Percentiles rank a stretch among this genome's conserved stretches.
phyloP scores from a whole-genome alignment of 2,113 vertebrate species.

The Halichoerus grypus region DNA sequence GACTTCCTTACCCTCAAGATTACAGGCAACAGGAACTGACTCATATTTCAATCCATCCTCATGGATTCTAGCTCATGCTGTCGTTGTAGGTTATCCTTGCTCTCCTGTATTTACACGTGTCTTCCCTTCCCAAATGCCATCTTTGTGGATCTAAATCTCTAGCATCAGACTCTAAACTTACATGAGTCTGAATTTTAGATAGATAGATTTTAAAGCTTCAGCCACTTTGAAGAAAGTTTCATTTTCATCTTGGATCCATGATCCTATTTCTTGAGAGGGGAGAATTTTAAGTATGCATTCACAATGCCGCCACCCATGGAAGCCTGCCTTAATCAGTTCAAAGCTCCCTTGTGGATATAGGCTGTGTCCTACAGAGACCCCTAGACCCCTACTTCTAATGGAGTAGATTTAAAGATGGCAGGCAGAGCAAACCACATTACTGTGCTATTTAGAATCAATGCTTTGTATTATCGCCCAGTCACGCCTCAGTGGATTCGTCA shows the following conservation, averaged over 20 bases:
- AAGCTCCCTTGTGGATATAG: not conserved
- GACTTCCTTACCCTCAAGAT: not conserved
- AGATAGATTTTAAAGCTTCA: not conserved
- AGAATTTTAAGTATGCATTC: not conserved
- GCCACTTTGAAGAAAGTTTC: not conserved
- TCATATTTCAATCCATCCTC: not conserved
- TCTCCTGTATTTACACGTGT: fast-evolving
- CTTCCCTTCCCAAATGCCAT: not conserved
- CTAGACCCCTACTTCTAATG: not conserved
- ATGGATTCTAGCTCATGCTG: not conserved
- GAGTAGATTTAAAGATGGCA: not conserved
- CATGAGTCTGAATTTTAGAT: not conserved
- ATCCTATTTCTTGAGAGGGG: not conserved
- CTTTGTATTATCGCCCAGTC: not conserved
- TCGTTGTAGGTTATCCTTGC: not conserved
- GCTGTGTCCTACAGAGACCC: not conserved
- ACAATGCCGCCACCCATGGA: not conserved
- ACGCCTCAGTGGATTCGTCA: not conserved
- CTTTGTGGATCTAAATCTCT: not conserved
- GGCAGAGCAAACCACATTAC: not conserved
- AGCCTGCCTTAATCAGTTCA: not conserved
- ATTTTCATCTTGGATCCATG: not conserved
- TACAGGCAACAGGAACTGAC: not conserved
- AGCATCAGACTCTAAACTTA: not conserved
- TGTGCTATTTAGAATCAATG: not conserved